A percentile compares a stretch with the other conserved stretches of the same genome.
These are phyloP conservation scores for Raja brachyura DNA, from an alignment of 2,113 vertebrate genomes.

Conservation along the genomic window DNA sequence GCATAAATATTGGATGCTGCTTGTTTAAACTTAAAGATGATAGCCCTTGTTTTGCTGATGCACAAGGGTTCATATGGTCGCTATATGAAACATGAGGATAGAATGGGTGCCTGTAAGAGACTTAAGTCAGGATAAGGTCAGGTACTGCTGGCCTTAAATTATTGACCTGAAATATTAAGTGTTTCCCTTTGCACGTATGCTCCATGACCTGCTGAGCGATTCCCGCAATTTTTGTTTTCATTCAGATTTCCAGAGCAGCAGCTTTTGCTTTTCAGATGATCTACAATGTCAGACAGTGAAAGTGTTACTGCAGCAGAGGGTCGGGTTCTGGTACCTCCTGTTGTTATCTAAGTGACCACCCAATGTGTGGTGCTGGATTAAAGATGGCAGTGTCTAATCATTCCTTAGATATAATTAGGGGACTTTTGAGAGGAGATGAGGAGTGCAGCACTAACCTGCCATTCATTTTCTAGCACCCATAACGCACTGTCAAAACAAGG, in stretches of 20 bases:
- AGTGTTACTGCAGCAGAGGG: not conserved
- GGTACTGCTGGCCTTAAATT: not conserved
- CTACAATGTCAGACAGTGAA: not conserved
- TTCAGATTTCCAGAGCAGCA: too few relatives aligned
- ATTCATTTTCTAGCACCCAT: not conserved
- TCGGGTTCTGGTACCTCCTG: too few relatives aligned
- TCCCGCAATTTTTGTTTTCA: too few relatives aligned
- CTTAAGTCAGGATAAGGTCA: not conserved
- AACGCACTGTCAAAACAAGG: not conserved
- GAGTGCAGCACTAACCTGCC: too few relatives aligned
- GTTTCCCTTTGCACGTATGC: too few relatives aligned
- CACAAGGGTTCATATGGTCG: not conserved
- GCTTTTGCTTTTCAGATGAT: not conserved
- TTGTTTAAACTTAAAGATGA: not conserved
- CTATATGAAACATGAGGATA: not conserved
- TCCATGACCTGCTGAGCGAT: too few relatives aligned
- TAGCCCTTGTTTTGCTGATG: not conserved
- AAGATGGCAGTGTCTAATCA: not conserved
- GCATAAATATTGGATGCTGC: not conserved
- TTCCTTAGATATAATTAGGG: not conserved
- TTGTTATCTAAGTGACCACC: not conserved
- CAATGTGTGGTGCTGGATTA: not conserved
- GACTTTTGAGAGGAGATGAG: not conserved
- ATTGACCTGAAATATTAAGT: too few relatives aligned
- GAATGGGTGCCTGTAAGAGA: not conserved